Percentiles rank a stretch among this genome's conserved stretches.
Conservation (phyloP, 2,888 invertebrate genomes). For the Drosophila prolongata region DNA sequence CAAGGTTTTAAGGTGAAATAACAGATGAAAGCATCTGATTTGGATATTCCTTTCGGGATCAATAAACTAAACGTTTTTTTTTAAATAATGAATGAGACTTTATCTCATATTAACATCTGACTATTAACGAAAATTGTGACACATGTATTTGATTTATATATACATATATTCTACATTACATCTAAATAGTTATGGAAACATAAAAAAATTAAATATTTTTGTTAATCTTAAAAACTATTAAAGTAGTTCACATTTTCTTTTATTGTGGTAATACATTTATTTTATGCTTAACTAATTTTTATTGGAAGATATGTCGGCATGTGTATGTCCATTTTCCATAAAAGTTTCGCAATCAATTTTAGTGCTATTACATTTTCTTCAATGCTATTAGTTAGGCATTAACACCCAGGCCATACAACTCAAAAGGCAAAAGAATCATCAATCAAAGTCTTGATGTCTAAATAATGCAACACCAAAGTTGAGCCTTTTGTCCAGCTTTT, state of each 20-base stretch:
- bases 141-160: too few relatives aligned
- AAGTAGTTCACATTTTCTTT: too few relatives aligned
- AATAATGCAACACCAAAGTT: slow-evolving; percentile 61
- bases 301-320: neutral
- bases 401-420: slow-evolving; percentile 48
- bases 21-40: neutral
- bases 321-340: neutral
- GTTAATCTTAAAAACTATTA: too few relatives aligned
- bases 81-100: too few relatives aligned
- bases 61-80: neutral
- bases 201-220: too few relatives aligned
- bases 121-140: too few relatives aligned
- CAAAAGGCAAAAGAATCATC: slow-evolving; percentile 45
- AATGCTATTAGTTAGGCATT: slow-evolving; percentile 64
- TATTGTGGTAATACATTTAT: too few relatives aligned
- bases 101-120: too few relatives aligned
- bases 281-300: too few relatives aligned
- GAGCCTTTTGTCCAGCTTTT: slow-evolving; percentile 14
- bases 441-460: slow-evolving; percentile 77
- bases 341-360: neutral
- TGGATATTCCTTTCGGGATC: neutral
- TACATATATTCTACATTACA: too few relatives aligned
- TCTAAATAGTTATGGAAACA: too few relatives aligned
- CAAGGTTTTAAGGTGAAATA: neutral
- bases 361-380: slow-evolving; percentile 17